A percentile compares a stretch with the other conserved stretches of the same genome.
Conservation (phyloP, 2,113 vertebrate species). For the Acrocephalus arundinaceus region DNA sequence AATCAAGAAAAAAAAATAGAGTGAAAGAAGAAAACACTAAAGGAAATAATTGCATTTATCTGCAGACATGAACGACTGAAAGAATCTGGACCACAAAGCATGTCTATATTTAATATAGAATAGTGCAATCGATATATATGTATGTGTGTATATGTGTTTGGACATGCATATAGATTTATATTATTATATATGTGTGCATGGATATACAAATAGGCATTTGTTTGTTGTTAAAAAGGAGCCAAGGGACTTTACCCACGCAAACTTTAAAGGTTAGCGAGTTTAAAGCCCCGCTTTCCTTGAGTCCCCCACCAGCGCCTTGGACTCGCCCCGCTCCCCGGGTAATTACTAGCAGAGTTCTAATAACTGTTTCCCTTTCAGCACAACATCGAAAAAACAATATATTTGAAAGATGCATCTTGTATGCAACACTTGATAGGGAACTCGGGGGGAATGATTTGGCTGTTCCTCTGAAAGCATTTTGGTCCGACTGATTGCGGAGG, state of each 20-base stretch:
- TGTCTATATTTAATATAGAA: background rate
- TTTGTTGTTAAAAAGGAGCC: background rate
- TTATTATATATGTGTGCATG: too few relatives aligned
- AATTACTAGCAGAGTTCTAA: conserved; percentile 48
- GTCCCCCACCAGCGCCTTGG: background rate
- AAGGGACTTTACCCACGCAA: background rate
- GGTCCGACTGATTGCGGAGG: background rate
- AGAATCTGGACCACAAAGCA: background rate
- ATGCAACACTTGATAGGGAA: background rate
- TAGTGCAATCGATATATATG: background rate
- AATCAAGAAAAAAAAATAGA: fast-evolving
- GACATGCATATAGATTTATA: background rate
- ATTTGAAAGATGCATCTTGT: conserved; percentile 11
- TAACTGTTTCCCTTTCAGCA: conserved; percentile 43
- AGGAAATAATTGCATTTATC: background rate
- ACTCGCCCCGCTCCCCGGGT: background rate
- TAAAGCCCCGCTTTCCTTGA: background rate
- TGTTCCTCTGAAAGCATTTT: background rate
- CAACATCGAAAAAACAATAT: background rate
- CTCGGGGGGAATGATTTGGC: background rate
- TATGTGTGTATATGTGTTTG: background rate
- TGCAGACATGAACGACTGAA: background rate
- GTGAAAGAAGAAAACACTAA: background rate
- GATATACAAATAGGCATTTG: background rate
- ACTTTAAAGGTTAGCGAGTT: background rate